Evolutionary conservation across 2,888 invertebrate species (phyloP).

Genomic region (Phlogophora meticulosa): DNA sequence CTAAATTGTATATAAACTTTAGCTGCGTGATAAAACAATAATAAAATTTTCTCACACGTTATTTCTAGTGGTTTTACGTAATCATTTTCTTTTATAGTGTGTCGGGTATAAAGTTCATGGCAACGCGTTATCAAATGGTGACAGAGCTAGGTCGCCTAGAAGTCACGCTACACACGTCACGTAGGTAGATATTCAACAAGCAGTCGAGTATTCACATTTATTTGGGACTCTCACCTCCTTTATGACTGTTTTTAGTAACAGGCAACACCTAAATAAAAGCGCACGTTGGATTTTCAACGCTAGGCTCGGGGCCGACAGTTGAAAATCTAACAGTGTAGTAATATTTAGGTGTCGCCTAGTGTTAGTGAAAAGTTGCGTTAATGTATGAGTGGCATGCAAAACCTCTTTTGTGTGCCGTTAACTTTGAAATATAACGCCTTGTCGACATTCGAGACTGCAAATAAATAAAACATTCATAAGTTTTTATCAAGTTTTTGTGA

Average conservation of each 20-base stretch:
- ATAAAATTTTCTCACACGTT: not conserved
- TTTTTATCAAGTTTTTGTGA: not conserved
- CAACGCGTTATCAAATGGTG: slow-evolving; percentile 17
- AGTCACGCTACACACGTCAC: slow-evolving; percentile 5
- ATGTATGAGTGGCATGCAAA: slow-evolving; percentile 43
- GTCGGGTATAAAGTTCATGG: slow-evolving; percentile 39
- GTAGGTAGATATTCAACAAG: slow-evolving; percentile 32
- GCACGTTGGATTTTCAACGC: too few relatives aligned
- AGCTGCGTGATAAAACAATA: not conserved
- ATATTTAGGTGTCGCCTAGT: too few relatives aligned
- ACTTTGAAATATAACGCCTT: slow-evolving; percentile 21
- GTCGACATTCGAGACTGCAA: slow-evolving; percentile 9
- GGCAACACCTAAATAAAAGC: too few relatives aligned
- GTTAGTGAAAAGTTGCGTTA: too few relatives aligned
- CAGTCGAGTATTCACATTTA: slow-evolving; percentile 8
- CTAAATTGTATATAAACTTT: too few relatives aligned
- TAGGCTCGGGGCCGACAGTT: too few relatives aligned
- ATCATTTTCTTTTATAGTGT: slow-evolving; percentile 22
- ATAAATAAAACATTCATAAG: slow-evolving; percentile 17
- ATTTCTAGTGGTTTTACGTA: slow-evolving; percentile 23
- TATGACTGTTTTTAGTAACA: too few relatives aligned
- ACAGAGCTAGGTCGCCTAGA: slow-evolving; percentile 19
- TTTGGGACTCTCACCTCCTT: slow-evolving; percentile 40
- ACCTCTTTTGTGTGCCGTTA: slow-evolving; percentile 37
- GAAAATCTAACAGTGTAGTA: too few relatives aligned